Evolutionary conservation across 2,888 invertebrate genomes (phyloP), one percentile per base, ranked within the genome.

Genomic region (Phymatocera aterrima): DNA sequence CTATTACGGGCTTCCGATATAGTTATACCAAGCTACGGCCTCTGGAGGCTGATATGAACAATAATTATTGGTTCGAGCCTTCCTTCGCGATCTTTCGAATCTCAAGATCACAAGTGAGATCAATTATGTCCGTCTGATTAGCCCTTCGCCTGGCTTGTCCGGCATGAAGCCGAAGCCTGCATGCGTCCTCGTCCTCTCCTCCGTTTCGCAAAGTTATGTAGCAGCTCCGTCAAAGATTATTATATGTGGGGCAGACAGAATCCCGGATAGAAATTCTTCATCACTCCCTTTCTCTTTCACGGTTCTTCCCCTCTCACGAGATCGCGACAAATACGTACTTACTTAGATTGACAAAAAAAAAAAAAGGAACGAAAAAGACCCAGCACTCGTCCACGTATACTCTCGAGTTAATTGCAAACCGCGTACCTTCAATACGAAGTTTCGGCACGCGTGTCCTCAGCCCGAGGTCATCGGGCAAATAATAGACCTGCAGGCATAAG

Each of bases 51-150:
- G 86, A 85, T 88, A 89, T 89, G 89, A 89, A 89, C 87, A 89
- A 89, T 90, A 90, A 90, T 90, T 89, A 90, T 90, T 89, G 90
- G 89, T 90, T 90, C 88, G 89, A 88, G 87, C 88, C 88, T 86
- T 84, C 83, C 85, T 88, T 85, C 88, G 85, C 87, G 89, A 89
- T 89, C 88, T 88, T 88, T 89, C 89, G 89, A 89, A 90, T 90
- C 88, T 89, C 88, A 84, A 90, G 89, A 90, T 90, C 89, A 88
- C 89, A 88, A 89, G 90, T 89, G 88, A 89, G 90, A 90, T 90
- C 89, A 90, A 90, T 90, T 89, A 90, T 87, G 89, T 88, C 87
- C 86, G 89, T 87, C 89, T 89, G 90, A 75, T 75, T 75, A 75
- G 75, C 75, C 75, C 75, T 75, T 57, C 57, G 75, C 60, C 15